phyloP scores from a whole-genome alignment of 1,140 invertebrate species.

The Nymphalis io region DNA sequence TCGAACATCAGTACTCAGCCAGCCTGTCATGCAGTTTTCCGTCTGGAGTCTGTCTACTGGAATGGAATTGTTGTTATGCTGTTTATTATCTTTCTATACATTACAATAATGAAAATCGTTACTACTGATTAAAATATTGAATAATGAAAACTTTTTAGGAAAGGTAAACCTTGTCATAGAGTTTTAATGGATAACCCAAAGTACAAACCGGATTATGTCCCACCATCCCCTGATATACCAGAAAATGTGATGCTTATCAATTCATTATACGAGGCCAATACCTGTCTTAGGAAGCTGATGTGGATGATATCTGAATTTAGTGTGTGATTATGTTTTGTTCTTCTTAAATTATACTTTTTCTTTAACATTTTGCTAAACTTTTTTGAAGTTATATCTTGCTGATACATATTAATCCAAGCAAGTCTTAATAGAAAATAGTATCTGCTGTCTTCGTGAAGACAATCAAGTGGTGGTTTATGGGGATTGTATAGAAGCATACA shows the following conservation, averaged over 20 bases:
- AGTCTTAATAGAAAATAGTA: constrained; percentile 42
- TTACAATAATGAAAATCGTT: no score
- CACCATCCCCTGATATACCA: constrained; percentile 59
- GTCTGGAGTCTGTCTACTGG: no score
- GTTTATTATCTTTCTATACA: no score
- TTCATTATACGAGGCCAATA: constrained; percentile 77
- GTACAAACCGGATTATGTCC: constrained; percentile 57
- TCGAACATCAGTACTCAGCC: no score
- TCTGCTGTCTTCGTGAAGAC: constrained; percentile 37
- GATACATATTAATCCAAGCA: no score
- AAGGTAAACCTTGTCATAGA: constrained; percentile 59
- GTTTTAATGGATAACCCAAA: constrained; percentile 61
- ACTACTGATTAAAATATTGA: no score
- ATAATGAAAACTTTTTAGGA: no score
- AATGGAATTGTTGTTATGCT: no score
- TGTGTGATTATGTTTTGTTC: constrained; percentile 36
- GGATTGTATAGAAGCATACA: constrained; percentile 82
- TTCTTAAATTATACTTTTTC: neutral
- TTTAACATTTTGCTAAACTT: neutral
- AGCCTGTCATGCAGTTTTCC: no score
- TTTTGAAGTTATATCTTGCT: neutral
- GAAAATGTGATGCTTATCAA: constrained; percentile 83
- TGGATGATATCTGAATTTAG: constrained; percentile 60
- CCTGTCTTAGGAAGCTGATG: constrained; percentile 70
- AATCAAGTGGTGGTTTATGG: constrained; percentile 83